Percentiles rank a stretch among this genome's conserved stretches.
Conservation (phyloP, 2,888 invertebrate genomes). For the Trachelus iudaicus region DNA sequence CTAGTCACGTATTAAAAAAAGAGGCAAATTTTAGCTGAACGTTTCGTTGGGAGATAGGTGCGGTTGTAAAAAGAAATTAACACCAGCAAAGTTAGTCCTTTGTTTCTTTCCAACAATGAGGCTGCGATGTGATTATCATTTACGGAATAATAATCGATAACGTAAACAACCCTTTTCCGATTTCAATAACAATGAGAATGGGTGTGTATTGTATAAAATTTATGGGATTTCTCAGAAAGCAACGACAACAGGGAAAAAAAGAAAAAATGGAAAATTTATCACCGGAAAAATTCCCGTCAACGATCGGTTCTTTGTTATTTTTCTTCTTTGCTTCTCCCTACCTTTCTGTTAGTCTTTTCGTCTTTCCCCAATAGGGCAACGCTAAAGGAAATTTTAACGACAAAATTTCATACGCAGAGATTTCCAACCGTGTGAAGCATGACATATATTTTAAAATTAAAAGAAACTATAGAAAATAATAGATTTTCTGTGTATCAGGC, state of each 20-base stretch:
- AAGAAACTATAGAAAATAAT: neutral
- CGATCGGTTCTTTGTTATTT: neutral
- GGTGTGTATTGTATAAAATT: neutral
- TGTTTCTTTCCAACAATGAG: neutral
- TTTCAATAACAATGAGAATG: neutral
- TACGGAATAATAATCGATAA: neutral
- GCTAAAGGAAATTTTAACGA: neutral
- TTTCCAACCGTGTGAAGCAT: neutral
- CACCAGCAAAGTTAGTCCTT: neutral
- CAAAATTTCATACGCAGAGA: neutral
- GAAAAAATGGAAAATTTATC: neutral
- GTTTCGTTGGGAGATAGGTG: neutral
- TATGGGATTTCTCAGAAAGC: neutral
- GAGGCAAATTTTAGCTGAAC: neutral
- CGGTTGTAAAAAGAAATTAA: neutral
- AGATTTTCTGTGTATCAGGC: neutral
- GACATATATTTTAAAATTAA: neutral
- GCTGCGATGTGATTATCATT: neutral
- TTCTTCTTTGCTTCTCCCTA: neutral
- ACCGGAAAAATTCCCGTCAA: neutral
- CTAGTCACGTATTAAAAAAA: neutral
- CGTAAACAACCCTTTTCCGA: neutral
- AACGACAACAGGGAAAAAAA: neutral
- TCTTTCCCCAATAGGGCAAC: neutral
- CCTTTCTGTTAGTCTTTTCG: neutral